Evolutionary conservation across 2,113 vertebrate species (phyloP), one percentile per base, ranked within the genome.

Genomic region (Prietella phreatophila): DNA sequence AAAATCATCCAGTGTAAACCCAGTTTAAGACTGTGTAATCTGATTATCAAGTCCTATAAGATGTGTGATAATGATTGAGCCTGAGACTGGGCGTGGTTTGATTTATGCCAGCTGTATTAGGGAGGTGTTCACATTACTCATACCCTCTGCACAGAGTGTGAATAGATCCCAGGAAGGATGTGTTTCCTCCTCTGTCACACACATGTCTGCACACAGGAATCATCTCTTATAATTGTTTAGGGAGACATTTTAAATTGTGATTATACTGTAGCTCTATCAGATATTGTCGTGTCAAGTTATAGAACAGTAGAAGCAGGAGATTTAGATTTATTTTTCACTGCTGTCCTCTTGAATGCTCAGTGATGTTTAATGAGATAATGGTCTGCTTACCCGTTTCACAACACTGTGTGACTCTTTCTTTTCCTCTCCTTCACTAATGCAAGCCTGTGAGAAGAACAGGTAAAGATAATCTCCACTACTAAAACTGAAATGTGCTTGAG

Each of bases 401-500:
- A 14, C 78, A 55, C 27, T 82, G 36, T 36, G n/a, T 69, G 55
- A 63, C 69, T 87, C 14, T 42, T 56, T 75, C 25, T 75, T 65
- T 81, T 78, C 63, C 65, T 86, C 60, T 85, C 53, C 56, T 79
- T 88, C 33, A 63, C 82, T 80, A 86, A 91, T 91, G 93, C 95
- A 92, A 91, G 85, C 89, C 63, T 87, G 90, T 92, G 91, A 91
- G 93, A 91, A 93, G 85, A 85, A 87, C 91, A 95, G 95, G 95
- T 96, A 96, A 95, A 89, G 58, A 86, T 79, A 82, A 65, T 39
- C 42, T 67, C 8, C 25, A 67, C 56, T 79, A 30, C 56, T 65
- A 65, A 20, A 65, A 53, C 33, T 75, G 65, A 63, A 60, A 63
- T 30, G 55, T 33, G 58, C 0, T 85, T 33, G 27, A 56, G n/a